These are phyloP conservation scores for Hirtodrosophila histrioides DNA, from an alignment of 2,888 invertebrate genomes.

Conservation along the genomic window DNA sequence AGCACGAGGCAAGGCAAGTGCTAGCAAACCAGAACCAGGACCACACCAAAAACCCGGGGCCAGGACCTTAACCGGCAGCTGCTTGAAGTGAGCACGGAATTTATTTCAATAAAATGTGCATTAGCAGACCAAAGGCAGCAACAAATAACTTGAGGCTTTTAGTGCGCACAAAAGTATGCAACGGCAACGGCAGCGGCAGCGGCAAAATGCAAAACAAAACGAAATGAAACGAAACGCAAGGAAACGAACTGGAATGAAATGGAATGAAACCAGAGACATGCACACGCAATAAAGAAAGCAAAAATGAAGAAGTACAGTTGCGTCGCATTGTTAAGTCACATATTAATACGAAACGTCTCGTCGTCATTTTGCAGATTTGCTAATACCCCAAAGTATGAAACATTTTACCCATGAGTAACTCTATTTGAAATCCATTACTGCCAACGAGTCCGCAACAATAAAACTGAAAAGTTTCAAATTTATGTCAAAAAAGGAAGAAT, in stretches of 20 bases:
- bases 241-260: constrained; percentile 4
- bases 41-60: constrained; percentile 17
- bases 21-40: constrained; percentile 10
- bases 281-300: constrained; percentile 15
- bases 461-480: constrained; percentile 80
- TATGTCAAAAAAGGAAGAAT: constrained; percentile 64
- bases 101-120: constrained; percentile 80
- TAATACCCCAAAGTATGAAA: constrained; percentile 80
- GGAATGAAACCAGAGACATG: constrained; percentile 18
- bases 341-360: constrained; percentile 52
- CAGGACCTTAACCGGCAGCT: constrained; percentile 6
- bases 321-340: constrained; percentile 39
- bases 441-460: constrained; percentile 78
- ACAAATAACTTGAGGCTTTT: constrained; percentile 80
- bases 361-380: constrained; percentile 70
- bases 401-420: constrained; percentile 81
- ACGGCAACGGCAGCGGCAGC: constrained; percentile 16
- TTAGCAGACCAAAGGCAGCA: constrained; percentile 69
- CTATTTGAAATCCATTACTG: constrained; percentile 79
- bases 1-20: constrained; percentile 59
- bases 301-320: constrained; percentile 26
- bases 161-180: constrained; percentile 61
- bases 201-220: constrained; percentile 68
- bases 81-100: constrained; percentile 71
- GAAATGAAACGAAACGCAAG: constrained; percentile 11